phyloP scores from a whole-genome alignment of 1,140 invertebrate genomes.

The Aphidius ervi region DNA sequence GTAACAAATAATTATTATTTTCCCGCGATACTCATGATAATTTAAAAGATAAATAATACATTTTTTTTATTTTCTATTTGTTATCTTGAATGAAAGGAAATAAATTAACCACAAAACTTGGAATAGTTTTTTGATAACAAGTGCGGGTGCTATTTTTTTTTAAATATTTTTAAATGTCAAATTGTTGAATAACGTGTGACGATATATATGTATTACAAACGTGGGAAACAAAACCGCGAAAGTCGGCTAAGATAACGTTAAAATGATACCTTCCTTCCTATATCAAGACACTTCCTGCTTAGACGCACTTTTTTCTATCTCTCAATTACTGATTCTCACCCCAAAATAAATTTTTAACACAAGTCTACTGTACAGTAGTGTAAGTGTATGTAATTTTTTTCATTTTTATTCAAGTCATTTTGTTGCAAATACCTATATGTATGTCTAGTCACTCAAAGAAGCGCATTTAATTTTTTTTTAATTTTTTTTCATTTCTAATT shows the following conservation, averaged over 20 bases:
- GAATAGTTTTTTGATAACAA: conserved; percentile 28
- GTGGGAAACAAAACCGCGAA: conserved; percentile 36
- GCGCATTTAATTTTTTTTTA: no score
- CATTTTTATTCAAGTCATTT: no score
- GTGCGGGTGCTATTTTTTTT: conserved; percentile 29
- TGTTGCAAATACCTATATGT: no score
- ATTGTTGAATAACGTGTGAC: conserved; percentile 6
- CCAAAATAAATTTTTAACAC: not conserved
- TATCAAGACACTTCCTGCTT: conserved; percentile 11
- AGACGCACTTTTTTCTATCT: conserved; percentile 12
- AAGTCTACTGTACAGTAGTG: no score
- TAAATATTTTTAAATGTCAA: conserved; percentile 21
- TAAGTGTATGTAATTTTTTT: no score
- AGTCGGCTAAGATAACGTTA: conserved; percentile 23
- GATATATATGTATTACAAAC: conserved; percentile 20
- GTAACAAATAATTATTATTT: no score
- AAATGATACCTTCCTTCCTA: conserved; percentile 25
- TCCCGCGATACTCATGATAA: no score
- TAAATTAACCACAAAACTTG: conserved; percentile 28
- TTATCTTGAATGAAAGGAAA: conserved; percentile 24
- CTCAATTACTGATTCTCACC: not conserved
- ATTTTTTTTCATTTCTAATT: conserved; percentile 17
- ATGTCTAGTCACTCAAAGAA: not conserved
- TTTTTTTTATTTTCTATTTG: conserved; percentile 3
- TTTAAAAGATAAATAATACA: not conserved